phyloP scores from a whole-genome alignment of 64 coral and sea anemone species.

The Montipora efflorescens region DNA sequence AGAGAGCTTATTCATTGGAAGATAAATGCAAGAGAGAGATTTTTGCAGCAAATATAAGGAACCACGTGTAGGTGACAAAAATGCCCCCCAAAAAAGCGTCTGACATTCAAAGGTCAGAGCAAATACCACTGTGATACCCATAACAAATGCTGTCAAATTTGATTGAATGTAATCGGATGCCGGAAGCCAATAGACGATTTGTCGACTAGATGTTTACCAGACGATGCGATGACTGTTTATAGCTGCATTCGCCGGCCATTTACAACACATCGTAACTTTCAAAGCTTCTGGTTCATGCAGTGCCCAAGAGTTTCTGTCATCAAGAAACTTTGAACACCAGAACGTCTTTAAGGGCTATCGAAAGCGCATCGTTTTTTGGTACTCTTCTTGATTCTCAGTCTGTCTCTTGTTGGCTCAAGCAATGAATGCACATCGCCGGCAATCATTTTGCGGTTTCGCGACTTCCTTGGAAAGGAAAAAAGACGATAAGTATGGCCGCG shows the following conservation, averaged over 20 bases:
- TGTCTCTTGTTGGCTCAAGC: background rate
- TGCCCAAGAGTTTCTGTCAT: slow-evolving; percentile 44
- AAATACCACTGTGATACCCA: background rate
- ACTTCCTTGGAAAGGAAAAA: slow-evolving; percentile 69
- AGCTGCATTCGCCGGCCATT: background rate
- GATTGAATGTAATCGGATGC: background rate
- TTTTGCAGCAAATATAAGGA: too few species aligned
- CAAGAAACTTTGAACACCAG: background rate
- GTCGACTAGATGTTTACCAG: slow-evolving; percentile 31
- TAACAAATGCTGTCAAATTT: slow-evolving; percentile 11
- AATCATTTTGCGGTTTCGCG: slow-evolving; percentile 71
- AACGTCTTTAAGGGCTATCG: too few species aligned
- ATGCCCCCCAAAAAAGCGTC: too few species aligned
- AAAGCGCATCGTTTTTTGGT: background rate
- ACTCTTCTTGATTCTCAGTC: background rate
- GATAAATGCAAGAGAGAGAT: too few species aligned
- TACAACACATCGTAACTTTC: background rate
- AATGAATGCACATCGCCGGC: slow-evolving; percentile 25
- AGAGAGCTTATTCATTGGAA: too few species aligned
- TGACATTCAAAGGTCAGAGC: background rate
- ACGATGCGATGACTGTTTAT: slow-evolving; percentile 27
- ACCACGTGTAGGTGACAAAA: too few species aligned
- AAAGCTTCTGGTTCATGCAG: background rate
- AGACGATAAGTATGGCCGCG: slow-evolving; percentile 53
- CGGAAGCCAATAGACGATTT: background rate